Evolutionary conservation across 2,888 invertebrate species (phyloP).

Genomic region (Julus scandinavius): DNA sequence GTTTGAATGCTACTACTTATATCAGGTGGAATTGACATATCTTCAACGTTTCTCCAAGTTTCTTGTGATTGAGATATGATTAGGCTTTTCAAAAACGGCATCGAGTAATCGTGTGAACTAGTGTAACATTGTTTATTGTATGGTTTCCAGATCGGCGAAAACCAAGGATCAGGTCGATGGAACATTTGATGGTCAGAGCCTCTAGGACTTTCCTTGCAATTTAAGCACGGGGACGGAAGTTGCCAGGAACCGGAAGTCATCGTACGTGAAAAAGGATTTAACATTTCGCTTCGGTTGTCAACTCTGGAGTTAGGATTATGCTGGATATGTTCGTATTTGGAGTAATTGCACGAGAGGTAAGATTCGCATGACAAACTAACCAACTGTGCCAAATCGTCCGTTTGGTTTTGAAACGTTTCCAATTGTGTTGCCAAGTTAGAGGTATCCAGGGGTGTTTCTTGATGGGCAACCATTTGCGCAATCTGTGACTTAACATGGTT

Average conservation of each 20-base stretch:
- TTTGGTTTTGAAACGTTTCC: constrained; percentile 8
- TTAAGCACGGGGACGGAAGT: not conserved
- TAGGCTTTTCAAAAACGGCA: not conserved
- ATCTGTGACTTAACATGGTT: constrained; percentile 61
- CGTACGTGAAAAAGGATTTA: not conserved
- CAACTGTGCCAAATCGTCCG: not conserved
- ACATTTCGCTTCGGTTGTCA: not conserved
- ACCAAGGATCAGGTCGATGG: not conserved
- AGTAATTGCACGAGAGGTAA: constrained; percentile 14
- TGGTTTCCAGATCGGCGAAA: not conserved
- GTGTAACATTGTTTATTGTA: constrained; percentile 6
- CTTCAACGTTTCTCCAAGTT: not conserved
- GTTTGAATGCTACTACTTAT: not conserved
- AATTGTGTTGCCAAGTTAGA: not conserved
- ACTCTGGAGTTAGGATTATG: not conserved
- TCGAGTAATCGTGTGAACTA: not conserved
- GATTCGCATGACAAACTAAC: not conserved
- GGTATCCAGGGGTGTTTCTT: not conserved
- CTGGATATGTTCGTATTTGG: not conserved
- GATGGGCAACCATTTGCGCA: not conserved
- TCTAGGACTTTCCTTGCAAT: not conserved
- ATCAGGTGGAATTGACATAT: not conserved
- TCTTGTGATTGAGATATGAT: not conserved
- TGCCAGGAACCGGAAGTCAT: not conserved
- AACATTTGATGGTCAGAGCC: not conserved